Evolutionary conservation across 2,113 vertebrate genomes (phyloP), one percentile per base, ranked within the genome.

Genomic region (Pagrus major): DNA sequence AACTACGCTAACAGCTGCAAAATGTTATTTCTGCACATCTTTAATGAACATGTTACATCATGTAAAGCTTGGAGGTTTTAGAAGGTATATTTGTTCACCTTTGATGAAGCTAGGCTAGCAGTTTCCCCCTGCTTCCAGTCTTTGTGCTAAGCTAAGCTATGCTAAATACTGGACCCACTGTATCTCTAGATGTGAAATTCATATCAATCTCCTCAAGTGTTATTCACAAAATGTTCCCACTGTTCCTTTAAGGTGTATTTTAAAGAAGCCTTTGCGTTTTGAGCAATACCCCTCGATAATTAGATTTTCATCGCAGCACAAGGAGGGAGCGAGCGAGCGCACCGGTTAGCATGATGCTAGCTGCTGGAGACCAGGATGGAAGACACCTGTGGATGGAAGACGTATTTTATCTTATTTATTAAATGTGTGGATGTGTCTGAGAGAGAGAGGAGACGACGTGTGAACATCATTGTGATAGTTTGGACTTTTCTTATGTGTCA

Each of bases 331-430:
- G 21, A 12, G 18, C 6, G 20, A 46, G 14, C 3, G 41, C 55
- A 58, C 2, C 23, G 21, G 58, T 29, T 58, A 54, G 46, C 37
- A 9, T 5, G 29, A 37, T 20, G 61, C 25, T 23, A 69, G 44
- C 71, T 68, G 44, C 71, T 68, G 61, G 64, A 65, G 80, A 23
- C 80, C 80, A 56, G 84, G 55, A 37, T 78, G 66, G 51, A 70
- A 46, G 55, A 78, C 86, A 75, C 16, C 76, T 76, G 67, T 33
- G 47, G 54, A 60, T 12, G 16, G 31, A 42, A 11, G n/a, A 72
- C 33, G 11, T 39, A n/a, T 70, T 56, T 75, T 2, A 78, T 11
- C n/a, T 47, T 55, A 79, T 75, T 72, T 76, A 65, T 76, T 52
- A 56, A n/a, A 11, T 31, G 63, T 54, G 61, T 70, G 60, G 27